phyloP scores from a whole-genome alignment of 1,140 invertebrate species.

The Pseudachorutes palmiensis region DNA sequence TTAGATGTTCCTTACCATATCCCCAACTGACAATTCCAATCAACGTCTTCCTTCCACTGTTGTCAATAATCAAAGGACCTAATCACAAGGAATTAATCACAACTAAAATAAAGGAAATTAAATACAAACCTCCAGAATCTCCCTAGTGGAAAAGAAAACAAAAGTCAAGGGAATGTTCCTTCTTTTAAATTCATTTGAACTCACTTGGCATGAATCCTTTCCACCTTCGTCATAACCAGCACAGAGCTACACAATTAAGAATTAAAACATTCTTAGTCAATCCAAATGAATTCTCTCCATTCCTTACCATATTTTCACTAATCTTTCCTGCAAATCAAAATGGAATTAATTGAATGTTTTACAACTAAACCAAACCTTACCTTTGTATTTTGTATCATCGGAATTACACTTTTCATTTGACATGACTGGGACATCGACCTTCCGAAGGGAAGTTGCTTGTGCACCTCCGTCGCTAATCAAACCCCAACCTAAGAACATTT shows the following conservation, averaged over 20 bases:
- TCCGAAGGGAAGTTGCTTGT: slow-evolving; percentile 30
- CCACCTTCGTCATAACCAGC: neutral
- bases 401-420: slow-evolving; percentile 33
- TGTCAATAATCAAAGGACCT: slow-evolving; percentile 31
- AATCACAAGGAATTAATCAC: neutral
- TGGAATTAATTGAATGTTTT: neutral
- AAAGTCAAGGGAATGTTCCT: neutral
- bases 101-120: neutral
- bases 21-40: slow-evolving; percentile 18
- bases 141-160: neutral
- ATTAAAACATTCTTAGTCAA: neutral
- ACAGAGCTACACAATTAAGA: neutral
- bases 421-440: slow-evolving; percentile 39
- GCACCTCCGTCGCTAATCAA: slow-evolving; percentile 42
- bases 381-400: slow-evolving; percentile 31
- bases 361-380: slow-evolving; percentile 23
- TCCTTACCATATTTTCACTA: neutral
- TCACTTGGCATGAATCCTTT: neutral
- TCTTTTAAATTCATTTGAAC: neutral
- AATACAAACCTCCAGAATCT: neutral
- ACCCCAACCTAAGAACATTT: slow-evolving; percentile 57
- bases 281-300: neutral
- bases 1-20: neutral
- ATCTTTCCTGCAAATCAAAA: slow-evolving; percentile 3
- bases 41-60: slow-evolving; percentile 10